Percentiles rank a stretch among this genome's conserved stretches.
These are phyloP conservation scores for Orthosia incerta DNA, from an alignment of 2,888 invertebrate genomes.

Conservation along the genomic window DNA sequence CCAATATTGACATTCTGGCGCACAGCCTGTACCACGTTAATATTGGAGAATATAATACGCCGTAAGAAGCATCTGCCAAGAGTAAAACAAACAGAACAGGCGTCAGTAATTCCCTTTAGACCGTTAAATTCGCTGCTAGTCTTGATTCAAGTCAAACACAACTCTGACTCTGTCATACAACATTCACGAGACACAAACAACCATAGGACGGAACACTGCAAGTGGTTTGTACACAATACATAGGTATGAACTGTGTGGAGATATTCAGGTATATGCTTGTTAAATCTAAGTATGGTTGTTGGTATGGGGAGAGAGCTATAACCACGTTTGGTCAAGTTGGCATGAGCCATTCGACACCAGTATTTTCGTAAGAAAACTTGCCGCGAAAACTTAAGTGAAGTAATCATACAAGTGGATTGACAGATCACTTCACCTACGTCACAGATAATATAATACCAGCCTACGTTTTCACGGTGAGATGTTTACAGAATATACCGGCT, in stretches of 20 bases:
- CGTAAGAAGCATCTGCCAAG: too few relatives aligned
- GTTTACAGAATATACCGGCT: too few relatives aligned
- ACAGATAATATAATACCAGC: too few relatives aligned
- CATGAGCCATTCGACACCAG: background rate
- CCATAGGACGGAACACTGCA: constrained; percentile 8
- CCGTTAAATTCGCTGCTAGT: background rate
- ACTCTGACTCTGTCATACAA: background rate
- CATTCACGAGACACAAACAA: constrained; percentile 25
- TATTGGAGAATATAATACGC: too few relatives aligned
- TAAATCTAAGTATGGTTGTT: constrained; percentile 9
- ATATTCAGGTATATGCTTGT: constrained; percentile 15
- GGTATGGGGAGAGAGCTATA: background rate
- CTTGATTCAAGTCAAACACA: constrained; percentile 6
- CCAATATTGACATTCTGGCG: too few relatives aligned
- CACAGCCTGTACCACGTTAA: too few relatives aligned
- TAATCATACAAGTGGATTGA: too few relatives aligned
- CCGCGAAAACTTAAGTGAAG: too few relatives aligned
- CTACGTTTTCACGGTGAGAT: too few relatives aligned
- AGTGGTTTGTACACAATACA: constrained; percentile 18
- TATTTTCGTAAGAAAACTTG: too few relatives aligned
- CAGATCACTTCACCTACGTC: too few relatives aligned
- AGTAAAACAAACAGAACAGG: background rate
- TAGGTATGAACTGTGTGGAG: background rate
- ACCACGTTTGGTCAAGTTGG: background rate
- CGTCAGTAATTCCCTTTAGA: too few relatives aligned